These are phyloP conservation scores for Halichoeres trimaculatus DNA, from an alignment of 2,113 vertebrate genomes.

Conservation along the genomic window DNA sequence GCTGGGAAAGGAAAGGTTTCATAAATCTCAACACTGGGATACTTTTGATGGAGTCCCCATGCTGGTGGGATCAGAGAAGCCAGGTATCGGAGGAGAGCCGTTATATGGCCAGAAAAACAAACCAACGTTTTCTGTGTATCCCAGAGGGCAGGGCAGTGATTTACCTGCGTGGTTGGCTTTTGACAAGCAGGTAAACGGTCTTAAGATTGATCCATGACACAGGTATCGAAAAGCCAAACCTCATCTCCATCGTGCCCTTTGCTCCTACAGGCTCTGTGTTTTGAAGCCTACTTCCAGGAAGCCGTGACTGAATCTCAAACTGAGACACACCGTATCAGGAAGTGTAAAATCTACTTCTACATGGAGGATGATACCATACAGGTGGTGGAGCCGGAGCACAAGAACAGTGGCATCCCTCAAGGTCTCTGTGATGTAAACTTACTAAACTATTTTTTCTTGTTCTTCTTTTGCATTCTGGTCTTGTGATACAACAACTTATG, in stretches of 20 bases:
- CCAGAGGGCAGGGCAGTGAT: conserved; percentile 70
- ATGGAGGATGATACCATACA: conserved; percentile 94
- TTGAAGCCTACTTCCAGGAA: conserved; percentile 91
- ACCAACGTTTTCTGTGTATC: conserved; percentile 80
- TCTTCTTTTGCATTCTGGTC: neutral
- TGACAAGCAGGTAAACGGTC: conserved; percentile 90
- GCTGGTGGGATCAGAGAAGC: conserved; percentile 85
- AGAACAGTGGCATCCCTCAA: conserved; percentile 91
- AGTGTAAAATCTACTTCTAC: conserved; percentile 92
- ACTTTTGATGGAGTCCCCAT: conserved; percentile 83
- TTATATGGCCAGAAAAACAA: conserved; percentile 83
- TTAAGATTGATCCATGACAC: neutral
- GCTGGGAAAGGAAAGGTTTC: conserved; percentile 88
- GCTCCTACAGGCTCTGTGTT: conserved; percentile 85
- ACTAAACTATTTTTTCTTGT: neutral
- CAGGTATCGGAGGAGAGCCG: conserved; percentile 87
- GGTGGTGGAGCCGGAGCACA: conserved; percentile 87
- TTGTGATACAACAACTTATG: neutral
- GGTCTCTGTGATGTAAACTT: conserved; percentile 75
- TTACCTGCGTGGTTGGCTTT: conserved; percentile 90
- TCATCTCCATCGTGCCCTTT: neutral
- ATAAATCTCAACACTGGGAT: conserved; percentile 91
- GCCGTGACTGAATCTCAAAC: conserved; percentile 81
- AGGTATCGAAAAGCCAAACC: neutral
- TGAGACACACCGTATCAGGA: conserved; percentile 87